A percentile compares a stretch with the other conserved stretches of the same genome.
Evolutionary conservation across 2,888 invertebrate species (phyloP).

Genomic region (Sarcophaga rosellei): DNA sequence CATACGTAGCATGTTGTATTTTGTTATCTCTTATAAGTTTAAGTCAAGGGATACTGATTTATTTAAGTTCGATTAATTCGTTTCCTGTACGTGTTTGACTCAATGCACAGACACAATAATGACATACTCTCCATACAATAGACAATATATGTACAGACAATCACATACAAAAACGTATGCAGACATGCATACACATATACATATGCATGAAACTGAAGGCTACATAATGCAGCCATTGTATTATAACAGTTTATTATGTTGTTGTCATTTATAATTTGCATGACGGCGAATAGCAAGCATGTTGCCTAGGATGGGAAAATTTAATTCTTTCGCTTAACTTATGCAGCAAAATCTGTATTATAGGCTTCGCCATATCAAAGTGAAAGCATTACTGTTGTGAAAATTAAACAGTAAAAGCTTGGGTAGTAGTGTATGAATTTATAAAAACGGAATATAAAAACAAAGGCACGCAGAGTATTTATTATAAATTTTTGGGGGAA

Average conservation of each 20-base stretch:
- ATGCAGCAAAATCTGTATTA: no score
- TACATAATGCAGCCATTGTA: no score
- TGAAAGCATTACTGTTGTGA: no score
- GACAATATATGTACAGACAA: slow-evolving; percentile 53
- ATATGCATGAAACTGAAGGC: background rate
- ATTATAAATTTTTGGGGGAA: no score
- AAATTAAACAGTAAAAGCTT: no score
- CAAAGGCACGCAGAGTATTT: no score
- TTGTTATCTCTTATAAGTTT: slow-evolving; percentile 64
- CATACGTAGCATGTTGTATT: slow-evolving; percentile 7
- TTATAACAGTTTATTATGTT: slow-evolving; percentile 36
- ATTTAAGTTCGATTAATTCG: slow-evolving; percentile 81
- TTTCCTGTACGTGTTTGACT: slow-evolving; percentile 73
- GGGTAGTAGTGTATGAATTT: no score
- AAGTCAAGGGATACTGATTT: slow-evolving; percentile 78
- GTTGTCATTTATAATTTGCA: slow-evolving; percentile 20
- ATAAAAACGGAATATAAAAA: no score
- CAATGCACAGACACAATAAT: slow-evolving; percentile 63
- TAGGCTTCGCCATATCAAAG: no score
- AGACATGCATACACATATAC: slow-evolving; percentile 8
- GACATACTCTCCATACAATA: slow-evolving; percentile 31
- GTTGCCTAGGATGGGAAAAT: no score
- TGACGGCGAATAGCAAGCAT: background rate
- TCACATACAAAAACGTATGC: slow-evolving; percentile 11
- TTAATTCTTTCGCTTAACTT: no score